Base-by-base conservation (phyloP, 2,888 invertebrate species). In the Acronicta leporina region DNA sequence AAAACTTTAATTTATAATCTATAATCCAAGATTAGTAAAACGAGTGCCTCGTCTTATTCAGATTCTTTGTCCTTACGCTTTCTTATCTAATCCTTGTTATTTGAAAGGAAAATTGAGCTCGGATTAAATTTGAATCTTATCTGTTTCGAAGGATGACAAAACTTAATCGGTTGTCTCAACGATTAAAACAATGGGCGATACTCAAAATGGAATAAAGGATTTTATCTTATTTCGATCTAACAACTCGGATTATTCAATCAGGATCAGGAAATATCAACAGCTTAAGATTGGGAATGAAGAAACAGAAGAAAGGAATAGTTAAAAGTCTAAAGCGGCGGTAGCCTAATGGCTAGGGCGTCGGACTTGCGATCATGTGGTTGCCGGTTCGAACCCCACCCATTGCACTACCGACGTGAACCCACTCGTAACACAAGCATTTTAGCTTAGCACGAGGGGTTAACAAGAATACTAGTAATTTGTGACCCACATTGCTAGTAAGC, bases 51-150 rank as follows among this genome's bases (percentile, higher is more conserved):
- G 54, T 48, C 54, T 68, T 76, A 77, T 71, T 54, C 68, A 49
- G 25, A 76, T 68, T 76, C 79, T 76, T 79, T 79, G 77, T 73
- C 64, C 68, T 63, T 61, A 64, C 61, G 79, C 54, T 63, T 73
- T 70, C 64, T 79, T 71, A 79, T 71, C 79, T 71, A 73, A 79
- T 68, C 63, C 74, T 52, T 62, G 63, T 70, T 70, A 68, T 73
- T 78, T 64, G 56, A 64, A 77, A 65, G 67, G 68, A 73, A 76
- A 76, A 71, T 77, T 77, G 61, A 73, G 77, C 68, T 63, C 11
- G 63, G 77, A 77, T 79, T 77, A 64, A 77, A 77, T 73, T 66
- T 64, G 64, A 79, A 77, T 56, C 60, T 76, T 79, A 77, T 79
- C 77, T 71, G 59, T 62, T 54, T 68, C 63, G 41, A 73, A 79